phyloP scores from a whole-genome alignment of 2,888 invertebrate species.

The Cryptops parisi region DNA sequence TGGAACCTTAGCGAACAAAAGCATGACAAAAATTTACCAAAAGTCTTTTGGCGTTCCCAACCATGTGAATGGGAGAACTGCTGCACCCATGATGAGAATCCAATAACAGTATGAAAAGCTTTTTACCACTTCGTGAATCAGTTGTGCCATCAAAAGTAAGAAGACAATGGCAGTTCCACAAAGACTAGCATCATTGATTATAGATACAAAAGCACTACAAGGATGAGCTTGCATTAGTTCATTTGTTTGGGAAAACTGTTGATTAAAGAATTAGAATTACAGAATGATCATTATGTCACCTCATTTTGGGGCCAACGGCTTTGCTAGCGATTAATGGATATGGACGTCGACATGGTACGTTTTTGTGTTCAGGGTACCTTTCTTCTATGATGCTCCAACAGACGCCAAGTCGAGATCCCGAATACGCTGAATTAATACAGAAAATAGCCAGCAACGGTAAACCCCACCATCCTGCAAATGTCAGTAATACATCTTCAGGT shows the following conservation, averaged over 20 bases:
- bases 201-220: slow-evolving; percentile 22
- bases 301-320: slow-evolving; percentile 39
- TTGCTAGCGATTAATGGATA: slow-evolving; percentile 51
- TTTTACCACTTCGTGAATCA: slow-evolving; percentile 40
- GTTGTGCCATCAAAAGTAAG: slow-evolving; percentile 48
- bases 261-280: too few relatives aligned
- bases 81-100: slow-evolving; percentile 45
- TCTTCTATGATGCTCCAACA: slow-evolving; percentile 56
- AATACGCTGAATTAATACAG: slow-evolving; percentile 46
- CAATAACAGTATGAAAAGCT: slow-evolving; percentile 45
- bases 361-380: slow-evolving; percentile 41
- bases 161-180: slow-evolving; percentile 53
- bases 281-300: slow-evolving; percentile 19
- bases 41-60: slow-evolving; percentile 56
- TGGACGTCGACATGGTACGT: slow-evolving; percentile 45
- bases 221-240: too few relatives aligned
- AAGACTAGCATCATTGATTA: slow-evolving; percentile 15
- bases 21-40: slow-evolving; percentile 43
- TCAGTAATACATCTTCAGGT: too few relatives aligned
- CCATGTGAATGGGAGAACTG: slow-evolving; percentile 47
- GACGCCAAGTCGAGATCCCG: slow-evolving; percentile 48
- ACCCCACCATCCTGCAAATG: slow-evolving; percentile 52
- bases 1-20: not conserved
- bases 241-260: too few relatives aligned
- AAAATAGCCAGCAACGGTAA: slow-evolving; percentile 44